Evolutionary conservation across 2,888 invertebrate genomes (phyloP).

Genomic region (Caenorhabditis drosophilae): DNA sequence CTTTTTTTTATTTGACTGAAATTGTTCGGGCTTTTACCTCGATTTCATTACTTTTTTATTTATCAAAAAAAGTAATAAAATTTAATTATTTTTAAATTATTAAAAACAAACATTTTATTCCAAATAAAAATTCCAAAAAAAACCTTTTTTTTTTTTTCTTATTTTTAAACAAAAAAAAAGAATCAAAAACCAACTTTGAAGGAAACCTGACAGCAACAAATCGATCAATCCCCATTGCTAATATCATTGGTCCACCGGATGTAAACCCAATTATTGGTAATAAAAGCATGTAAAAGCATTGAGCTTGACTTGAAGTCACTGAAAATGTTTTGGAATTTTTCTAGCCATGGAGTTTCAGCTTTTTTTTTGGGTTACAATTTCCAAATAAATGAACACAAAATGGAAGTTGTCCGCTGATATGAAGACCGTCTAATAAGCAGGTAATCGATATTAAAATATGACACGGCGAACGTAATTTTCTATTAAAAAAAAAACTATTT

Average conservation of each 20-base stretch:
- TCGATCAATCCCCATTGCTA: slow-evolving; percentile 42
- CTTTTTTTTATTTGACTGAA: too few relatives aligned
- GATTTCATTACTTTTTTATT: too few relatives aligned
- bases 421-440: slow-evolving; percentile 36
- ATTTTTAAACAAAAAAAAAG: too few relatives aligned
- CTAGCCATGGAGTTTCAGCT: background rate
- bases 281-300: slow-evolving; percentile 36
- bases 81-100: too few relatives aligned
- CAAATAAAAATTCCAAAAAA: too few relatives aligned
- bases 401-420: slow-evolving; percentile 38
- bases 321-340: background rate
- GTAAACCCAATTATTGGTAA: slow-evolving; percentile 34
- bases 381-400: slow-evolving; percentile 39
- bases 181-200: too few relatives aligned
- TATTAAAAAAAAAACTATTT: too few relatives aligned
- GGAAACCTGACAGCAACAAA: slow-evolving; percentile 41
- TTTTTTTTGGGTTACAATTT: slow-evolving; percentile 16
- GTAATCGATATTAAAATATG: slow-evolving; percentile 39
- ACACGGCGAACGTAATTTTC: slow-evolving; percentile 37
- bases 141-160: too few relatives aligned
- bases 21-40: too few relatives aligned
- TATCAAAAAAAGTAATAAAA: too few relatives aligned
- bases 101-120: too few relatives aligned
- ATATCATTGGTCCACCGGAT: slow-evolving; percentile 37
- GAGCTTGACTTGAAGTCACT: slow-evolving; percentile 29